Evolutionary conservation across 2,888 invertebrate species (phyloP), one percentile per base, ranked within the genome.

Genomic region (Ichneumoninae sp.): DNA sequence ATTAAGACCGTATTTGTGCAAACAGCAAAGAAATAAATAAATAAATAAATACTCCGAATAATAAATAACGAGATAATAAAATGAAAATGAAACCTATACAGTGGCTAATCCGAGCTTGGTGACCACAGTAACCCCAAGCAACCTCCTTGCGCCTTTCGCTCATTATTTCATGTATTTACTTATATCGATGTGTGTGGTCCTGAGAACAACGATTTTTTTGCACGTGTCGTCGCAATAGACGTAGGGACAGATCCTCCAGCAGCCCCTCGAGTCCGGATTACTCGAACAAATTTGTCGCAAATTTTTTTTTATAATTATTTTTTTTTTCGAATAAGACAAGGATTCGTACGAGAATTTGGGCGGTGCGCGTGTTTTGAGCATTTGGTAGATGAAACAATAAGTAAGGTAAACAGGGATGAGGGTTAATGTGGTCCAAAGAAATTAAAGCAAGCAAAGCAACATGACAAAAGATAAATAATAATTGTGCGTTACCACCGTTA

Each of bases 351-450:
- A 81, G 47, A 78, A 72, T 84, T 84, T 77, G 84, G 84, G 79
- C 79, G 78, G 80, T 84, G 84, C 78, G 84, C 84, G 79, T 82
- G 81, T 40, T 86, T 82, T 75, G 80, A 82, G 76, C 81, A 77
- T 75, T 80, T 80, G 77, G 72, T 80, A 85, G 40, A 85, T 83
- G 80, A 85, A 74, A 85, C 76, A 85, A 83, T 71, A 83, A 85
- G 70, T 82, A 80, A 90, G 90, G 92, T 91, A 90, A 40, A 40
- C 40, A 90, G 91, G 91, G 91, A 91, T 91, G 88, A 90, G 91
- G 93, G 93, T 93, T 93, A 93, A 92, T 93, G 93, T 93, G 93
- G 93, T 93, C 93, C 75, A 92, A 93, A 92, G 89, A 89, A 84
- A 84, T 76, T 47, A 82, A 82, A 84, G 84, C 84, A 84, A 84